These are phyloP conservation scores for Prunella himalayana DNA, from an alignment of 2,113 vertebrate species.

Conservation along the genomic window DNA sequence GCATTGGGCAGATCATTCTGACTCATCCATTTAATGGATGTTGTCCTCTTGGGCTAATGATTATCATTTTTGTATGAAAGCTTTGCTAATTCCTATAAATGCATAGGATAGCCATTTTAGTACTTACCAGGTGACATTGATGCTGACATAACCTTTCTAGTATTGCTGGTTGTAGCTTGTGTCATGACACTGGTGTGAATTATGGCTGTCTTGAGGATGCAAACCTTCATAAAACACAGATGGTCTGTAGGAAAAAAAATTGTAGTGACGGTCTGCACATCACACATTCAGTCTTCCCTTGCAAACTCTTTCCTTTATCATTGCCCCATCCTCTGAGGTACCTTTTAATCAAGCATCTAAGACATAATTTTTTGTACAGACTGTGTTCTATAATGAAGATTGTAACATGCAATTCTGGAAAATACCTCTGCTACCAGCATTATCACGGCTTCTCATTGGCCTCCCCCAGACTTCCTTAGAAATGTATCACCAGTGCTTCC, in stretches of 20 bases:
- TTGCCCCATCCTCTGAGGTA: background rate
- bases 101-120: background rate
- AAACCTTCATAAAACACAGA: background rate
- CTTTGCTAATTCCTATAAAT: constrained; percentile 19
- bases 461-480: background rate
- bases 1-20: background rate
- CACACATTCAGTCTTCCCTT: background rate
- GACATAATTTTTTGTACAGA: background rate
- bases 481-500: background rate
- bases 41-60: background rate
- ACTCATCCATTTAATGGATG: background rate
- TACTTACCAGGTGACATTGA: background rate
- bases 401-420: background rate
- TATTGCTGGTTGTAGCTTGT: background rate
- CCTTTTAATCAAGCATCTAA: background rate
- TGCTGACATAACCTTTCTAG: constrained; percentile 15
- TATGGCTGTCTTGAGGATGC: constrained; percentile 19
- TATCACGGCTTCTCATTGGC: background rate
- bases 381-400: background rate
- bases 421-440: background rate
- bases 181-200: constrained; percentile 9
- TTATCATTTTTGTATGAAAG: constrained; percentile 5
- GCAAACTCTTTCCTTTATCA: background rate
- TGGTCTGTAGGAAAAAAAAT: background rate
- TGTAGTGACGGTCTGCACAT: background rate